Conservation (phyloP, 2,888 invertebrate species). For the Drosophila borborema region DNA sequence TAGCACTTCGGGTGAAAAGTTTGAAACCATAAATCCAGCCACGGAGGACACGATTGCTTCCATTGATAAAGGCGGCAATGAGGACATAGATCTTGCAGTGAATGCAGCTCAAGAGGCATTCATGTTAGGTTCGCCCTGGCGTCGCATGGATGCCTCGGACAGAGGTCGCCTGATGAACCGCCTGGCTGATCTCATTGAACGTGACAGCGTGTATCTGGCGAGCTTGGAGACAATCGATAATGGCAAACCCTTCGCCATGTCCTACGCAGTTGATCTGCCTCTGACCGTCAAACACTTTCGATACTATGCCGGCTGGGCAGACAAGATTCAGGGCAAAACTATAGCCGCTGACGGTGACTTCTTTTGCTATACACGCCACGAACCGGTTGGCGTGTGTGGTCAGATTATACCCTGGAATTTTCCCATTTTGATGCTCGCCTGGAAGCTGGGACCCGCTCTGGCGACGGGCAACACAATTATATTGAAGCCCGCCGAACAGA, state of each 20-base stretch:
- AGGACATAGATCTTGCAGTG: constrained; percentile 92
- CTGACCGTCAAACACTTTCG: constrained; percentile 88
- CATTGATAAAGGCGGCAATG: constrained; percentile 90
- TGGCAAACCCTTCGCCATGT: constrained; percentile 93
- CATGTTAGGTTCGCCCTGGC: constrained; percentile 91
- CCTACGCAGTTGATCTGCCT: constrained; percentile 89
- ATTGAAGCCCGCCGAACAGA: constrained; percentile 97
- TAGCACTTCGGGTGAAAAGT: constrained; percentile 93
- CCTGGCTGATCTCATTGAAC: constrained; percentile 93
- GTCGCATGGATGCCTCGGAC: constrained; percentile 94
- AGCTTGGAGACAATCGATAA: constrained; percentile 97
- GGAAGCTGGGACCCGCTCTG: constrained; percentile 95
- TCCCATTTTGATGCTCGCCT: constrained; percentile 95
- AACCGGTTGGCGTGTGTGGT: constrained; percentile 96
- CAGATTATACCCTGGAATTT: constrained; percentile 98
- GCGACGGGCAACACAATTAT: constrained; percentile 92
- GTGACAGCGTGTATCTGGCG: constrained; percentile 91
- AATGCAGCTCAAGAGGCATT: constrained; percentile 92
- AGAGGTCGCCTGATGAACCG: constrained; percentile 91
- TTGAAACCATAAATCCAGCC: constrained; percentile 93
- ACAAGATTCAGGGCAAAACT: constrained; percentile 92
- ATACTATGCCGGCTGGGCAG: constrained; percentile 97
- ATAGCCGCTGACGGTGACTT: constrained; percentile 92
- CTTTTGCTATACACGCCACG: constrained; percentile 93
- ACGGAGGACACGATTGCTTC: constrained; percentile 92